phyloP scores from a whole-genome alignment of 2,113 vertebrate genomes.

The sheep (Ovis aries) region ARS-UI_Ramb_v3.0 NC_056074.1:34933501-34934000 shows the following conservation, averaged over 20 bases:
- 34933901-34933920: accelerated
- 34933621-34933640: background rate
- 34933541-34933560: background rate
- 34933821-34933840: background rate
- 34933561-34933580: background rate
- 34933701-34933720: background rate
- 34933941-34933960: background rate
- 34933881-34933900: background rate
- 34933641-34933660: background rate
- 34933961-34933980: background rate
- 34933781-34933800: background rate
- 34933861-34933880: background rate
- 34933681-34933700: background rate
- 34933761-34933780: background rate
- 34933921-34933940: no score
- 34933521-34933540: background rate
- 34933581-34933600: background rate
- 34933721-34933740: background rate
- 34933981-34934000: background rate
- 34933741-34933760: background rate
- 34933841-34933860: background rate
- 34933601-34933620: background rate
- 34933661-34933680: background rate
- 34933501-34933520: background rate
- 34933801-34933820: background rate